These are phyloP conservation scores for Mormyrops boulengeri DNA, from an alignment of 2,797 vertebrate genomes.

Conservation along the genomic window DNA sequence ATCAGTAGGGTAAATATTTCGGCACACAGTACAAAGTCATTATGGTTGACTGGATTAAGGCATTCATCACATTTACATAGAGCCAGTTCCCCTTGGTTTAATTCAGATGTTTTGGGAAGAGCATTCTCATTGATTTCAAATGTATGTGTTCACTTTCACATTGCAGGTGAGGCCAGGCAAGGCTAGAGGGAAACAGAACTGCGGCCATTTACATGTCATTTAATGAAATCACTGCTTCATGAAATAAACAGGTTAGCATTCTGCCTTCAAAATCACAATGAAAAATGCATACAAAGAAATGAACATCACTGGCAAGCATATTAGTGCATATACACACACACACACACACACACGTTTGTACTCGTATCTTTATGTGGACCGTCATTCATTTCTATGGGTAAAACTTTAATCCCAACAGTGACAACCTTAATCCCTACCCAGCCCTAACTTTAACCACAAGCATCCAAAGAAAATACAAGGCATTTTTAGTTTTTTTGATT, in stretches of 20 bases:
- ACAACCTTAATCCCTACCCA: background rate
- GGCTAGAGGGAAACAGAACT: background rate
- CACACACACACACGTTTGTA: background rate
- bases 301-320: background rate
- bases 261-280: background rate
- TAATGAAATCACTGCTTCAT: slow-evolving; percentile 13
- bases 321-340: background rate
- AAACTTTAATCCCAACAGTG: background rate
- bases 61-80: slow-evolving; percentile 6
- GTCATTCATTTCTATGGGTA: background rate
- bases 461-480: background rate
- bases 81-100: background rate
- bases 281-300: background rate
- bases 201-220: background rate
- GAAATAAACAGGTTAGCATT: background rate
- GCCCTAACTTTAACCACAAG: background rate
- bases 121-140: slow-evolving; percentile 10
- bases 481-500: background rate
- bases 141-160: background rate
- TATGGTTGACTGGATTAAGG: slow-evolving; percentile 17
- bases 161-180: background rate
- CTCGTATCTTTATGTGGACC: background rate
- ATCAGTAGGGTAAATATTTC: slow-evolving; percentile 12
- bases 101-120: slow-evolving; percentile 9
- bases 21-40: background rate